A percentile compares a stretch with the other conserved stretches of the same genome.
These are phyloP conservation scores for Drosophila demipolita DNA, from an alignment of 2,888 invertebrate genomes.

Conservation along the genomic window DNA sequence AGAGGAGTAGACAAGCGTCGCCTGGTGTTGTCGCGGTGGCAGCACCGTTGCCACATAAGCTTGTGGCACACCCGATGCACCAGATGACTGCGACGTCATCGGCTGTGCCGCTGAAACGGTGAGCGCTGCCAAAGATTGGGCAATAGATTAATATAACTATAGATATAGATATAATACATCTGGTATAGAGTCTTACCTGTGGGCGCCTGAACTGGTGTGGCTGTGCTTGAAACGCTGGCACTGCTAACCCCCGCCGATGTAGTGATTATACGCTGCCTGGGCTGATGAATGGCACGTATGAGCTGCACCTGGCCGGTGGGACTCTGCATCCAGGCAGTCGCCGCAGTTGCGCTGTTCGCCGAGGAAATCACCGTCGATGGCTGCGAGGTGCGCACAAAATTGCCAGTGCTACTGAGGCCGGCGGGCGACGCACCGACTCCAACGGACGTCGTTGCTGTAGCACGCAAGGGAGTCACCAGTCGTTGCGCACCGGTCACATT, in stretches of 20 bases:
- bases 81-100: slow-evolving; percentile 47
- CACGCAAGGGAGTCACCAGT: slow-evolving; percentile 81
- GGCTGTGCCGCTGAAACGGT: slow-evolving; percentile 62
- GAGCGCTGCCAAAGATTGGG: slow-evolving; percentile 45
- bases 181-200: slow-evolving; percentile 32
- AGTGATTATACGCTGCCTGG: slow-evolving; percentile 83
- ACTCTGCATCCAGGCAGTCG: slow-evolving; percentile 83
- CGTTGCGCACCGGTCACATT: slow-evolving; percentile 77
- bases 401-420: slow-evolving; percentile 75
- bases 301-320: slow-evolving; percentile 83
- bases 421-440: slow-evolving; percentile 70
- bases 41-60: slow-evolving; percentile 85
- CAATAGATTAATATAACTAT: neutral
- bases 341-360: slow-evolving; percentile 73
- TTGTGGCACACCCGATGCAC: slow-evolving; percentile 54
- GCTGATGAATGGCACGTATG: slow-evolving; percentile 83
- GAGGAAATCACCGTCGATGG: slow-evolving; percentile 84
- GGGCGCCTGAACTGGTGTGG: slow-evolving; percentile 59
- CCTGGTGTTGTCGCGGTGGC: slow-evolving; percentile 83
- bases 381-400: slow-evolving; percentile 83
- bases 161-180: neutral
- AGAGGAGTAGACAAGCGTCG: slow-evolving; percentile 84
- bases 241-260: slow-evolving; percentile 76
- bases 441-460: slow-evolving; percentile 71
- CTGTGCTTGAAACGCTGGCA: slow-evolving; percentile 68